Conservation (phyloP, 2,888 invertebrate species). For the Pyrrhia umbra region DNA sequence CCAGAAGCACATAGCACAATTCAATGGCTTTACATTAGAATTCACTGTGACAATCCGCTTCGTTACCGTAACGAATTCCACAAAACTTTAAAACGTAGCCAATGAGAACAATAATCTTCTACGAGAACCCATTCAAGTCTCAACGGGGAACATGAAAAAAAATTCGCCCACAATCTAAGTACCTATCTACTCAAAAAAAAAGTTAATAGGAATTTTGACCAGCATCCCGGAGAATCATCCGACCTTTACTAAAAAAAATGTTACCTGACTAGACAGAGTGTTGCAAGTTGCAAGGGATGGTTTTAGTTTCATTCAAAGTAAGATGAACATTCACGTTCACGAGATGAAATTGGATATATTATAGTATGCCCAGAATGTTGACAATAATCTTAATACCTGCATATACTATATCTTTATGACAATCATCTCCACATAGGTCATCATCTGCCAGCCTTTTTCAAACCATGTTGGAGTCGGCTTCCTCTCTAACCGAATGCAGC, state of each 20-base stretch:
- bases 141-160: conserved; percentile 7
- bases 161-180: conserved; percentile 3
- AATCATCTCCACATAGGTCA: too few species aligned
- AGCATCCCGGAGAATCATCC: conserved; percentile 21
- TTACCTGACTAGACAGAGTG: conserved; percentile 30
- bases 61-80: neutral
- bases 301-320: neutral
- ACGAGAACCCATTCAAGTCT: conserved; percentile 2
- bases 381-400: too few species aligned
- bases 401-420: too few species aligned
- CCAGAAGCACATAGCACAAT: conserved; percentile 1
- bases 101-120: neutral
- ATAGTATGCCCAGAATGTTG: neutral
- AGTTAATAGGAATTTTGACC: conserved; percentile 28
- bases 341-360: neutral
- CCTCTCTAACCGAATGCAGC: too few species aligned
- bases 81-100: neutral
- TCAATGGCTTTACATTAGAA: conserved; percentile 4
- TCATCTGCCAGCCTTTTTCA: too few species aligned
- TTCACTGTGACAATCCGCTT: neutral
- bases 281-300: neutral
- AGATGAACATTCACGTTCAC: conserved; percentile 20
- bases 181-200: neutral
- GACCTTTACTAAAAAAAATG: conserved; percentile 21
- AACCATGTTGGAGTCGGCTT: too few species aligned